phyloP scores from a whole-genome alignment of 2,113 vertebrate genomes.

The Caranx ignobilis region DNA sequence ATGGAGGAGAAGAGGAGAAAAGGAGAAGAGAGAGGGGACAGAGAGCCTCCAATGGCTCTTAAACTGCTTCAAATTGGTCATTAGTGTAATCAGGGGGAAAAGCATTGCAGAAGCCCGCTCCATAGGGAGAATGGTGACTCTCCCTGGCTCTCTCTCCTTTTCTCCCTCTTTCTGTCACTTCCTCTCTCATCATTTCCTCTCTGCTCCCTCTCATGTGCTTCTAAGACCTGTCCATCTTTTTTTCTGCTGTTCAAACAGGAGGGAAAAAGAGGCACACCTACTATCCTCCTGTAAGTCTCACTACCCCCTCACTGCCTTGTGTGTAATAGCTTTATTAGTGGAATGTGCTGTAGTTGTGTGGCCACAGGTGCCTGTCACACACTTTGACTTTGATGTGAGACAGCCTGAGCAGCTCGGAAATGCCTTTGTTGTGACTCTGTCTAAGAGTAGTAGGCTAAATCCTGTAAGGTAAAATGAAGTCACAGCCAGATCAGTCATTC shows the following conservation, averaged over 20 bases:
- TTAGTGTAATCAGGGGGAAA: conserved; percentile 72
- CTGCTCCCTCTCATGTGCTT: conserved; percentile 18
- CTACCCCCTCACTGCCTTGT: neutral
- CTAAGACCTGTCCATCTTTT: conserved; percentile 45
- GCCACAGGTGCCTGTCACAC: neutral
- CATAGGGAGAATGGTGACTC: conserved; percentile 48
- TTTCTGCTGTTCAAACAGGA: conserved; percentile 15
- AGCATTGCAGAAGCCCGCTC: conserved; percentile 47
- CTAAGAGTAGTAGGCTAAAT: neutral
- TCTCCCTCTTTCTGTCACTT: conserved; percentile 47
- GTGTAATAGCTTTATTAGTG: conserved; percentile 6
- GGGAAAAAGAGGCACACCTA: neutral
- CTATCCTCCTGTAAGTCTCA: neutral
- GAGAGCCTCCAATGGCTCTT: conserved; percentile 51
- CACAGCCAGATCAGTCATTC: conserved; percentile 4
- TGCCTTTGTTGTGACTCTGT: neutral
- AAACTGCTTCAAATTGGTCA: conserved; percentile 69
- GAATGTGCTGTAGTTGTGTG: neutral
- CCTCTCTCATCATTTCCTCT: conserved; percentile 48
- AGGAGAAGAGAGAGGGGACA: conserved; percentile 1
- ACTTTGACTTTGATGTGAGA: conserved; percentile 5
- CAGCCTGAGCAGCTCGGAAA: neutral
- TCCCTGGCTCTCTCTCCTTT: conserved; percentile 16
- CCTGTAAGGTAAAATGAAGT: neutral
- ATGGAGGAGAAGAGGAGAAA: conserved; percentile 4